These are phyloP conservation scores for Darevskia nairensis DNA, from an alignment of 2,797 vertebrate genomes.

Conservation along the genomic window DNA sequence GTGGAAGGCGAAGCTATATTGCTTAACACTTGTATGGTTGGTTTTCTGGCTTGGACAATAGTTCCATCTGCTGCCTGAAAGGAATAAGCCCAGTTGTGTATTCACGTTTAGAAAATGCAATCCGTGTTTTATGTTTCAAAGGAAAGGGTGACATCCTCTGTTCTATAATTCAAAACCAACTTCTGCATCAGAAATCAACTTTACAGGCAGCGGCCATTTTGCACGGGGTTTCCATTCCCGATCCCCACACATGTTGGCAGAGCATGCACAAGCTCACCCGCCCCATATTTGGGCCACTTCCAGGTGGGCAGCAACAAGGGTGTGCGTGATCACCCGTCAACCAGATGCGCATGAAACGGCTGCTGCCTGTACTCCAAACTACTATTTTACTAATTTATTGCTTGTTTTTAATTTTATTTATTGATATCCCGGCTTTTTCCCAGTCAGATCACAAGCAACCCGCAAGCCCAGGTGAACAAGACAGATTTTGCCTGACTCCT, in stretches of 20 bases:
- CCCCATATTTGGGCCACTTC: no score
- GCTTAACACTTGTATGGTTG: slow-evolving; percentile 79
- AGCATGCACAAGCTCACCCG: no score
- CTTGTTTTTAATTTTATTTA: background rate
- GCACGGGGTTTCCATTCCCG: no score
- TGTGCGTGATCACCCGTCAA: no score
- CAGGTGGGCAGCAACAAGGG: no score
- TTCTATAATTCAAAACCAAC: background rate
- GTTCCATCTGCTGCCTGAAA: slow-evolving; percentile 83
- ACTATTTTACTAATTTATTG: background rate
- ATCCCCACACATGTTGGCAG: no score
- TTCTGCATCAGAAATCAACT: background rate
- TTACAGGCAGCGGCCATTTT: background rate
- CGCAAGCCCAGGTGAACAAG: no score
- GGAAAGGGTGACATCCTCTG: background rate
- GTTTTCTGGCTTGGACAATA: slow-evolving; percentile 80
- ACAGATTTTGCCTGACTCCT: background rate
- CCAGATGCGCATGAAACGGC: no score
- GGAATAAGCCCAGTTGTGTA: slow-evolving; percentile 19
- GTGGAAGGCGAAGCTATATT: slow-evolving; percentile 78
- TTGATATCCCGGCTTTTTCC: background rate
- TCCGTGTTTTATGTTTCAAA: background rate
- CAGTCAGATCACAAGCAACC: no score
- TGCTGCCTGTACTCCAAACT: background rate
- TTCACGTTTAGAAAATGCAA: background rate